A percentile compares a stretch with the other conserved stretches of the same genome.
phyloP scores from a whole-genome alignment of 53 echinoderm and acorn worm species.

The Hippasteria phrygiana region DNA sequence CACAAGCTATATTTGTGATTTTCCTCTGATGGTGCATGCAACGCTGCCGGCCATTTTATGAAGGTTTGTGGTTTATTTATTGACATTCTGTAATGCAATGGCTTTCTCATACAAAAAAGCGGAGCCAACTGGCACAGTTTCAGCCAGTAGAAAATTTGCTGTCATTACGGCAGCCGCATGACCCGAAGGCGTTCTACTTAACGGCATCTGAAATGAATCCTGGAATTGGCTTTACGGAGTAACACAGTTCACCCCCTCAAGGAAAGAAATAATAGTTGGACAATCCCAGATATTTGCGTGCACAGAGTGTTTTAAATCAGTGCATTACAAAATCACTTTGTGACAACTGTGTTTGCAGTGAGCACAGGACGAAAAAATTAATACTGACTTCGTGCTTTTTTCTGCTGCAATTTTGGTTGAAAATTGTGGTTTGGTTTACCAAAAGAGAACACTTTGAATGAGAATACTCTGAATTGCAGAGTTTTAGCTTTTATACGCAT shows the following conservation, averaged over 20 bases:
- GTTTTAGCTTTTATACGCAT: too few species aligned
- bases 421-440: too few species aligned
- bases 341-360: background rate
- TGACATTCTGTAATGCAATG: too few species aligned
- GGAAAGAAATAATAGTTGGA: background rate
- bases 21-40: too few species aligned
- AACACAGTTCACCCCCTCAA: background rate
- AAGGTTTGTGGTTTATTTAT: too few species aligned
- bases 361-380: too few species aligned
- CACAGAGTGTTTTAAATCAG: background rate
- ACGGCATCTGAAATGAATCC: background rate
- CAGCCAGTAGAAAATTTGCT: slow-evolving; percentile 1
- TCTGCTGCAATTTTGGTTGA: too few species aligned
- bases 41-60: too few species aligned
- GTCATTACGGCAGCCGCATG: background rate
- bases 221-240: slow-evolving; percentile 28
- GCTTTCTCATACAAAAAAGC: background rate
- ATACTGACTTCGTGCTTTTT: too few species aligned
- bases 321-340: background rate
- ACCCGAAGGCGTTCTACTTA: slow-evolving; percentile 17
- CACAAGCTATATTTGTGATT: too few species aligned
- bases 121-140: background rate
- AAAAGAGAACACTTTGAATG: too few species aligned
- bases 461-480: too few species aligned
- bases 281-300: background rate